Conservation (phyloP, 2,888 invertebrate genomes). For the Atherix ibis region DNA sequence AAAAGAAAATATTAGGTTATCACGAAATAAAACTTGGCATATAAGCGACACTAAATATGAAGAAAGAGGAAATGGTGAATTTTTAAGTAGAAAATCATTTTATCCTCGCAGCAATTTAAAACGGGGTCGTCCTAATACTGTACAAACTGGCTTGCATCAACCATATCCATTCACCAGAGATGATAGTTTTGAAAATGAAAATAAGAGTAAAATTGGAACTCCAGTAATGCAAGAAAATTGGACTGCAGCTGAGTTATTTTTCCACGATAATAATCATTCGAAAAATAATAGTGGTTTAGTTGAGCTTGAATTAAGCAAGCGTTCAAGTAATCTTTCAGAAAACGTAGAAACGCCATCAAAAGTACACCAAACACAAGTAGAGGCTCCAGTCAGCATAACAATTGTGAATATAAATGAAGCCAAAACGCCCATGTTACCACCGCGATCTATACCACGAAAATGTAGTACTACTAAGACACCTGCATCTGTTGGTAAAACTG, state of each 20-base stretch:
- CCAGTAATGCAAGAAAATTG: constrained; percentile 21
- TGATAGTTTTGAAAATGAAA: constrained; percentile 4
- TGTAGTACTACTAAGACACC: constrained; percentile 7
- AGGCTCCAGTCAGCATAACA: constrained; percentile 3
- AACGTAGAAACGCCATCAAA: constrained; percentile 1
- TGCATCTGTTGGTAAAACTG: constrained; percentile 6
- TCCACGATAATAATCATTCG: constrained; percentile 13
- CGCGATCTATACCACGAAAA: constrained; percentile 13
- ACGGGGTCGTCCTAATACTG: constrained; percentile 36
- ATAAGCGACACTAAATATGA: constrained; percentile 18
- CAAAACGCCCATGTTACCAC: constrained; percentile 20
- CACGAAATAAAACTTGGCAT: constrained; percentile 51
- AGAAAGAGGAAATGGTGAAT: constrained; percentile 6
- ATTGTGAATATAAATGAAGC: constrained; percentile 7
- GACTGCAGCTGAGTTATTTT: constrained; percentile 31
- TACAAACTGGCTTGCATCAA: constrained; percentile 27
- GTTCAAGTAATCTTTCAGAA: background rate
- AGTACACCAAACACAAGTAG: background rate
- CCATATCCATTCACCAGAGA: constrained; percentile 10
- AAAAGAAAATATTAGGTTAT: constrained; percentile 40
- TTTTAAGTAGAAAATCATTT: constrained; percentile 21
- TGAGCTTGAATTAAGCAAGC: background rate
- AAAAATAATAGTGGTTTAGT: constrained; percentile 2
- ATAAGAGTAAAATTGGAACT: constrained; percentile 6
- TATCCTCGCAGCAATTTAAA: constrained; percentile 39